Evolutionary conservation across 2,113 vertebrate species (phyloP).

Genomic region (Hypocryptadius cinnamomeus): DNA sequence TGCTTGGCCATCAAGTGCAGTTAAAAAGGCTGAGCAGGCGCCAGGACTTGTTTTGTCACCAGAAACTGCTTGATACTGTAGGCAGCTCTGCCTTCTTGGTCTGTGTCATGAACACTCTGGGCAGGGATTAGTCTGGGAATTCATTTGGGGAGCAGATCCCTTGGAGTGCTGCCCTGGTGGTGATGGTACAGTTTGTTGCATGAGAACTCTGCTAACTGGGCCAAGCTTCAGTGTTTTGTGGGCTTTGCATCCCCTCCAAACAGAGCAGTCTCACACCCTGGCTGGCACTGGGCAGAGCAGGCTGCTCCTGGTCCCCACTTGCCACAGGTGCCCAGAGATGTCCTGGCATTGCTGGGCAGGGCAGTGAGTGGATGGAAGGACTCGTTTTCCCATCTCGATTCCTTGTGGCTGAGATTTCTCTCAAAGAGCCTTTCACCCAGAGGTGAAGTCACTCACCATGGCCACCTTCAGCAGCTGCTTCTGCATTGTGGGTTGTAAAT

Average conservation of each 20-base stretch:
- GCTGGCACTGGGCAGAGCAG: not conserved
- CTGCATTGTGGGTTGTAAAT: slow-evolving; percentile 49
- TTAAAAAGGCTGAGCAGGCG: not conserved
- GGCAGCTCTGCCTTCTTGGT: not conserved
- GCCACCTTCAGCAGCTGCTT: slow-evolving; percentile 33
- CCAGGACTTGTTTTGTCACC: not conserved
- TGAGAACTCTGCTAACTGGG: not conserved
- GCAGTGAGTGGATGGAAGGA: not conserved
- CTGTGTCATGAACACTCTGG: not conserved
- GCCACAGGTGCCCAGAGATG: not conserved
- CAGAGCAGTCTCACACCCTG: not conserved
- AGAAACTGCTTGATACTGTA: not conserved
- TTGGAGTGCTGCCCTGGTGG: not conserved
- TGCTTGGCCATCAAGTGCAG: not conserved
- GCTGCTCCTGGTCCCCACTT: not conserved
- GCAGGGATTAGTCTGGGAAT: not conserved
- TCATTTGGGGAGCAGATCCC: not conserved
- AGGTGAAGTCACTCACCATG: not conserved
- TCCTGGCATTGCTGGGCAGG: not conserved
- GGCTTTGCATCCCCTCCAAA: not conserved
- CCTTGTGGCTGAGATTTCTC: not conserved
- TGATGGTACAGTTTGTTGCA: not conserved
- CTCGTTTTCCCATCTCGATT: not conserved
- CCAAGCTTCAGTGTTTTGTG: not conserved
- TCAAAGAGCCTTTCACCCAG: not conserved